phyloP scores from a whole-genome alignment of 2,888 invertebrate species.

The Cheilosia vernalis region DNA sequence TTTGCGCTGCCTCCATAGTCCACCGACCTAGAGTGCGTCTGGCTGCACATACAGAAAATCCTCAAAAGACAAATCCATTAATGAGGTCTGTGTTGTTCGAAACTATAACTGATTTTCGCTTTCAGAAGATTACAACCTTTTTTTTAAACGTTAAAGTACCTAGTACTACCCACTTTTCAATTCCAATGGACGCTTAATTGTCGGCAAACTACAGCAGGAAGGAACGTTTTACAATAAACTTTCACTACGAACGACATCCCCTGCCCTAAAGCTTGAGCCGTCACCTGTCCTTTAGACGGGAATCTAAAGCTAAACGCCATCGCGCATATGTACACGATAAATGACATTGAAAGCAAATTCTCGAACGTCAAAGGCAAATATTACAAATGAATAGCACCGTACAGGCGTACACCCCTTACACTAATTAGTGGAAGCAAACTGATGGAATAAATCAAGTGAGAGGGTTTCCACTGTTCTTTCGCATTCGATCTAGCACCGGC shows the following conservation, averaged over 20 bases:
- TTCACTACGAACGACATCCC: background rate
- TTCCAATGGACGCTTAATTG: no score
- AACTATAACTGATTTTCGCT: no score
- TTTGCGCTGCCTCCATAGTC: no score
- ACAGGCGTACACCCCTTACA: conserved; percentile 8
- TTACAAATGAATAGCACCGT: background rate
- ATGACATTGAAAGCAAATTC: conserved; percentile 30
- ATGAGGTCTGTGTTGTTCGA: no score
- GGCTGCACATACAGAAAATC: no score
- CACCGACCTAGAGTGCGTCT: no score
- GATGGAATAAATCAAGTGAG: background rate
- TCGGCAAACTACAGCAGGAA: background rate
- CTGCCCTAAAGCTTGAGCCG: background rate
- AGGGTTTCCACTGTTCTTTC: background rate
- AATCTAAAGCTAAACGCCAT: conserved; percentile 7
- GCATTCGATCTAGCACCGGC: background rate
- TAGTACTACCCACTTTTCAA: no score
- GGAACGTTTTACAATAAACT: background rate
- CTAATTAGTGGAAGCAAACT: conserved; percentile 41
- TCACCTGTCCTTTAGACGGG: conserved; percentile 1
- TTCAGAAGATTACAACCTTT: no score
- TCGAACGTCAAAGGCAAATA: conserved; percentile 14
- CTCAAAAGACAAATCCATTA: no score
- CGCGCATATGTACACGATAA: background rate
- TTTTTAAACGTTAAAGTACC: no score